Evolutionary conservation across 2,888 invertebrate genomes (phyloP).

Genomic region (Ptychoptera contaminata): DNA sequence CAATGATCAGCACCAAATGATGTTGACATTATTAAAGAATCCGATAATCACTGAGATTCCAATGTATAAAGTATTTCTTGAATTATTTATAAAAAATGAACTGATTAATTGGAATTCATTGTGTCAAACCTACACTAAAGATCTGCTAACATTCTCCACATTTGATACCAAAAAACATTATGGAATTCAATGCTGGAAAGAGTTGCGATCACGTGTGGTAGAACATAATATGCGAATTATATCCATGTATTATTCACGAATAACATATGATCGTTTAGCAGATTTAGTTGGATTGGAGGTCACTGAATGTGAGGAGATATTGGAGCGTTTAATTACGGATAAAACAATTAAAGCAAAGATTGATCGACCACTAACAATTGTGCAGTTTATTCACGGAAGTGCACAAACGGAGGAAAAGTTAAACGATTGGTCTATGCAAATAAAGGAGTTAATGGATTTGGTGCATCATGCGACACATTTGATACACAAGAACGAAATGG

Average conservation of each 20-base stretch:
- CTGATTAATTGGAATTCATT: conserved; percentile 80
- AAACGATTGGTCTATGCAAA: conserved; percentile 77
- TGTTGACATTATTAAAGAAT: conserved; percentile 69
- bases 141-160: conserved; percentile 54
- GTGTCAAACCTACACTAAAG: conserved; percentile 62
- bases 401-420: conserved; percentile 77
- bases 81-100: conserved; percentile 79
- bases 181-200: conserved; percentile 73
- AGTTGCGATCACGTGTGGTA: conserved; percentile 79
- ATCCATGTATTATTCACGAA: conserved; percentile 90
- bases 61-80: conserved; percentile 51
- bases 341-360: conserved; percentile 80
- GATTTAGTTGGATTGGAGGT: conserved; percentile 69
- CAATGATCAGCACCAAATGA: conserved; percentile 86
- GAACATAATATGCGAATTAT: conserved; percentile 87
- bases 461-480: conserved; percentile 87
- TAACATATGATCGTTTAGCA: conserved; percentile 71
- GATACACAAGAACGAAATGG: conserved; percentile 75
- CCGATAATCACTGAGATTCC: conserved; percentile 70
- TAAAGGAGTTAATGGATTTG: conserved; percentile 71
- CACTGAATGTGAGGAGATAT: conserved; percentile 76
- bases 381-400: conserved; percentile 58
- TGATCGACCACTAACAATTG: conserved; percentile 77
- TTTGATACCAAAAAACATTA: conserved; percentile 57
- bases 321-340: conserved; percentile 76